These are phyloP conservation scores for Psilanteris sp. DNA, from an alignment of 1,140 invertebrate genomes.

Conservation along the genomic window DNA sequence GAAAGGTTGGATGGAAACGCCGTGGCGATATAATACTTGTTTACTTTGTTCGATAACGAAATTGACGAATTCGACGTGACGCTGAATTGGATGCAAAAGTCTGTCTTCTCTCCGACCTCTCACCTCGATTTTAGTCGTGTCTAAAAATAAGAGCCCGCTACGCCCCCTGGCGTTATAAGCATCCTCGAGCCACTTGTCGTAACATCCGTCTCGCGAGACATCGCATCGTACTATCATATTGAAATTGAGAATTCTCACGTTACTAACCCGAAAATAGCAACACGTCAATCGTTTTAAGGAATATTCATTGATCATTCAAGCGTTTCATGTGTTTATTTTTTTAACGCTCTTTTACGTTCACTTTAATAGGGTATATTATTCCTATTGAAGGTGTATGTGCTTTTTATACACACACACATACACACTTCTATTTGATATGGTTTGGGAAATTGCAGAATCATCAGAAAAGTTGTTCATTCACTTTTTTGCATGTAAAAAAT, in stretches of 20 bases:
- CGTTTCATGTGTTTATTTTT: no score
- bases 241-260: slow-evolving; percentile 37
- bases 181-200: slow-evolving; percentile 63
- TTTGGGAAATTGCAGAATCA: no score
- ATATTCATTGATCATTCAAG: not conserved
- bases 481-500: no score
- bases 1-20: no score
- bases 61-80: not conserved
- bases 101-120: slow-evolving; percentile 53
- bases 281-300: not conserved
- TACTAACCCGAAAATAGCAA: slow-evolving; percentile 11
- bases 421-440: no score
- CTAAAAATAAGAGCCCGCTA: slow-evolving; percentile 67
- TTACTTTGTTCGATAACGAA: no score
- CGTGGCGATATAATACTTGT: no score
- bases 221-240: slow-evolving; percentile 33
- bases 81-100: slow-evolving; percentile 15
- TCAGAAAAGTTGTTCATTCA: no score
- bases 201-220: slow-evolving; percentile 46
- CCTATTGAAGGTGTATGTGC: no score
- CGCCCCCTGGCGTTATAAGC: slow-evolving; percentile 64
- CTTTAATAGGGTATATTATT: no score
- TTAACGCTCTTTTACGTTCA: no score
- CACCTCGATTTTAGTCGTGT: slow-evolving; percentile 57
- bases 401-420: no score